Evolutionary conservation across 2,113 vertebrate genomes (phyloP).

Genomic region (Erythrocebus patas): DNA sequence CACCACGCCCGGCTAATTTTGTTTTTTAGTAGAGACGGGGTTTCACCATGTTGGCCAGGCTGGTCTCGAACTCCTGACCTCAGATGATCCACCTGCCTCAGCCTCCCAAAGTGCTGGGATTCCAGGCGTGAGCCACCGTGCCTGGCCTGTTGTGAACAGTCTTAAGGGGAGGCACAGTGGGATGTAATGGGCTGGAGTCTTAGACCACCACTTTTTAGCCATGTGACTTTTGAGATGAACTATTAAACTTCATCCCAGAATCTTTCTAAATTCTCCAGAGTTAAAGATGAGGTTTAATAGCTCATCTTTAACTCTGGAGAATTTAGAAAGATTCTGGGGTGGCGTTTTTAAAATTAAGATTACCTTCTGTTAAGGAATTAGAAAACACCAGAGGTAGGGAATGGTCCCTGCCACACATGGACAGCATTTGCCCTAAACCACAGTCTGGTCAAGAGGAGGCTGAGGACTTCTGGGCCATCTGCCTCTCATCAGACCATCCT

Average conservation of each 20-base stretch:
- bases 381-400: background rate
- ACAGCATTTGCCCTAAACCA: background rate
- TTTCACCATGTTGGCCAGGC: too few species aligned
- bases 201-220: background rate
- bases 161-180: too few species aligned
- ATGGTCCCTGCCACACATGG: background rate
- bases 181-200: background rate
- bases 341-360: background rate
- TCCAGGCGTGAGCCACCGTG: rapidly evolving
- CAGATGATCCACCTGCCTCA: too few species aligned
- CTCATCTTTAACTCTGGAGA: background rate
- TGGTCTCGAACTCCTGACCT: too few species aligned
- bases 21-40: too few species aligned
- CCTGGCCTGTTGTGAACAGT: background rate
- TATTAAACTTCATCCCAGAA: background rate
- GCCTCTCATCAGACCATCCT: background rate
- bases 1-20: too few species aligned
- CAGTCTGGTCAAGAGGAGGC: background rate
- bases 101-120: too few species aligned
- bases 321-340: background rate
- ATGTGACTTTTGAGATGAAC: background rate
- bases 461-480: background rate
- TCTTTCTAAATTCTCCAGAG: background rate
- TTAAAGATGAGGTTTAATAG: too few species aligned
- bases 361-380: background rate